These are phyloP conservation scores for Calliphora vomitoria DNA, from an alignment of 2,888 invertebrate genomes.

Conservation along the genomic window DNA sequence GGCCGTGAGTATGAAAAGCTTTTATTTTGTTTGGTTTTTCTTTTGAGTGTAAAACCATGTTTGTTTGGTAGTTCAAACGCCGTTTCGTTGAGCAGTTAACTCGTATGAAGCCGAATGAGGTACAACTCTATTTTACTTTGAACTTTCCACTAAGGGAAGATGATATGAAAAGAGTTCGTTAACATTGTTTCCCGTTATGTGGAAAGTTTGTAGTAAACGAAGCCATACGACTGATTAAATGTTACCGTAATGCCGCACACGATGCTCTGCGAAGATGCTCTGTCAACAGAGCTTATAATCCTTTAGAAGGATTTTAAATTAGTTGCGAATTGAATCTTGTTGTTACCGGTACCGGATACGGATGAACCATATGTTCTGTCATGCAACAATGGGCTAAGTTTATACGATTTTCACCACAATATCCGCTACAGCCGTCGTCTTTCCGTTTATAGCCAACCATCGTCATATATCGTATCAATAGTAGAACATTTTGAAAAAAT, in stretches of 20 bases:
- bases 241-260: constrained; percentile 17
- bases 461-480: neutral
- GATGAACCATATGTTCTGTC: constrained; percentile 72
- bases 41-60: neutral
- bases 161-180: constrained; percentile 33
- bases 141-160: constrained; percentile 22
- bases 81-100: neutral
- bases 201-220: constrained; percentile 43
- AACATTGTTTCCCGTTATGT: neutral
- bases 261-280: constrained; percentile 29
- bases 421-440: constrained; percentile 3
- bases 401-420: constrained; percentile 24
- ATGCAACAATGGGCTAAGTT: constrained; percentile 53
- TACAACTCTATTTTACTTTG: neutral
- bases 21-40: neutral
- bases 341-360: constrained; percentile 82
- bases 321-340: constrained; percentile 83
- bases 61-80: neutral
- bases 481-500: constrained; percentile 5
- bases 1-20: constrained; percentile 8
- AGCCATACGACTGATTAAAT: constrained; percentile 34
- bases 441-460: neutral
- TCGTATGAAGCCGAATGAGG: constrained; percentile 14
- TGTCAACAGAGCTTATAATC: constrained; percentile 78
- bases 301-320: constrained; percentile 81